Base-by-base conservation (phyloP, 2,797 vertebrate genomes). In the Lepilemur septentrionalis region DNA sequence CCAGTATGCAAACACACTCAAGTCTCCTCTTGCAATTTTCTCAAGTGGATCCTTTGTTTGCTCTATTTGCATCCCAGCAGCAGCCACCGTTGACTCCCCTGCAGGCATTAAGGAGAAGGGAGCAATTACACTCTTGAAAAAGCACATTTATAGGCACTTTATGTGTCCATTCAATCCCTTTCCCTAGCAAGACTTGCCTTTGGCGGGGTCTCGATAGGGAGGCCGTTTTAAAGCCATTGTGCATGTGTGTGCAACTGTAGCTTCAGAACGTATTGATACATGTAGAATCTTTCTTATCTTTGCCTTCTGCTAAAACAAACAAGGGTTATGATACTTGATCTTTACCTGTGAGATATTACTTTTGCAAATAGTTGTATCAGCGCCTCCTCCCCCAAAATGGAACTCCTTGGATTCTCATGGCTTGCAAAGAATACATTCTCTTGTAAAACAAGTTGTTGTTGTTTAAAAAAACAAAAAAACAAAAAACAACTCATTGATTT, bases 81-180 rank as follows among this genome's bases (percentile, higher is more conserved):
- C 22, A 46, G 59, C 65, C 70, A 28, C 5, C 80, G 61, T 80
- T 67, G 80, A 79, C 87, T 94, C n/a, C 30, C 35, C 75, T 23
- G 88, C 55, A 80, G 93, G 94, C 70, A 76, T 52, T 88, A 82
- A 78, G 84, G 69, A 83, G 69, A 89, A 96, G 50, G 79, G 92
- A 87, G 87, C 84, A 94, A 94, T 88, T 95, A 85, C 38, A 82
- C 69, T 96, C 93, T 95, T 91, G 94, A 94, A 89, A 96, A 96
- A 92, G 65, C 84, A 73, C 50, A 76, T 84, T 96, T 94, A 94
- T 79, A 72, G 43, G 89, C 76, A 52, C 67, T 96, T 93, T 76
- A 50, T 35, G 22, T 55, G 25, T 70, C 57, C 79, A 63, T 94
- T 90, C 46, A 88, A 87, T 91, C 63, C 41, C 35, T 94, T 78